These are phyloP conservation scores for Holotrichia oblita DNA, from an alignment of 1,140 invertebrate species.

Conservation along the genomic window DNA sequence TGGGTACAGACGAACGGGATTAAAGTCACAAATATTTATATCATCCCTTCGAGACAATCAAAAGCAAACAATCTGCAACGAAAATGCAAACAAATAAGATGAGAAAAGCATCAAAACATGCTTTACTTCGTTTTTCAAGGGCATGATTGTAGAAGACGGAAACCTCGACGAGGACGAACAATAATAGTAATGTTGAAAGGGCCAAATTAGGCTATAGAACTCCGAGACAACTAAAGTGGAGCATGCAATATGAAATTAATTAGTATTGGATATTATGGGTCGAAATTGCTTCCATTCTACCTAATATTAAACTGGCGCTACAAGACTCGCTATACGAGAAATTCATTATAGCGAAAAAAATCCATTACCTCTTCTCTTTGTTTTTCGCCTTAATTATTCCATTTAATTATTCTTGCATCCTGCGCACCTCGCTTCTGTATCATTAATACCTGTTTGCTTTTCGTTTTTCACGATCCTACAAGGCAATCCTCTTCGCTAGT, in stretches of 20 bases:
- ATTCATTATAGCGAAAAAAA: conserved; percentile 1
- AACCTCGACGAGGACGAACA: not conserved
- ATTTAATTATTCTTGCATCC: not conserved
- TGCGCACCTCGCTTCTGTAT: not conserved
- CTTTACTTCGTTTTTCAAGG: not conserved
- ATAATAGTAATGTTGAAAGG: conserved; percentile 1
- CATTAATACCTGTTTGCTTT: not conserved
- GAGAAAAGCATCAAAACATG: not conserved
- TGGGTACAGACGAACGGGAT: not conserved
- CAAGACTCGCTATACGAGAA: not conserved
- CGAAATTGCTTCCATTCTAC: not conserved
- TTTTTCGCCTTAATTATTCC: not conserved
- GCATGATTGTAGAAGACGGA: not conserved
- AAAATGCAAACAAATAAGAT: not conserved
- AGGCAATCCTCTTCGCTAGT: not conserved
- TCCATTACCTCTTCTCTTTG: not conserved
- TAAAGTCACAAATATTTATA: not conserved
- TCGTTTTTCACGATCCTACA: not conserved
- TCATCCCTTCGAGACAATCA: not conserved
- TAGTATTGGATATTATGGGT: conserved; percentile 12
- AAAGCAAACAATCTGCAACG: not conserved
- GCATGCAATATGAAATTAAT: conserved; percentile 13
- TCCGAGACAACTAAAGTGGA: not conserved
- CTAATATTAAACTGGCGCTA: not conserved
- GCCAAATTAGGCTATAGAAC: not conserved